Percentiles rank a stretch among this genome's conserved stretches.
phyloP scores from a whole-genome alignment of 2,113 vertebrate genomes.

The Aix galericulata region DNA sequence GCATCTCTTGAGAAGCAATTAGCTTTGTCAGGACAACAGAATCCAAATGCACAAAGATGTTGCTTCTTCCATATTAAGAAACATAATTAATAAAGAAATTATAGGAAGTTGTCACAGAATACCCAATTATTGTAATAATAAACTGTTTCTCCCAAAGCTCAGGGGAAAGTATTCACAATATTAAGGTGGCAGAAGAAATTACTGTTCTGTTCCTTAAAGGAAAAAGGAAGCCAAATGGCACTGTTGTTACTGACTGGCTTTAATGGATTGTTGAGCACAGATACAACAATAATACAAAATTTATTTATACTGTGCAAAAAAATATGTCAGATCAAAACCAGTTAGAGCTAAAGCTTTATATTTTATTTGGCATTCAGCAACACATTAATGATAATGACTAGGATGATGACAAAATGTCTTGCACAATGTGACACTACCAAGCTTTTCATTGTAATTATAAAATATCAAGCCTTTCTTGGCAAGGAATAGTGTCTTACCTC shows the following conservation, averaged over 20 bases:
- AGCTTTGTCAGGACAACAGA: slow-evolving; percentile 64
- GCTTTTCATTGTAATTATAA: neutral
- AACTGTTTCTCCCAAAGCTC: slow-evolving; percentile 48
- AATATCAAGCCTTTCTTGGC: neutral
- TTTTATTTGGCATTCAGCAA: neutral
- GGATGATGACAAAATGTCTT: neutral
- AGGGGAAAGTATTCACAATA: slow-evolving; percentile 39
- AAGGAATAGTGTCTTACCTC: neutral
- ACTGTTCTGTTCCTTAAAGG: neutral
- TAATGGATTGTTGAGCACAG: neutral
- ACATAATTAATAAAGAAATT: slow-evolving; percentile 75
- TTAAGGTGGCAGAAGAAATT: neutral
- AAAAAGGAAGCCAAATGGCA: neutral
- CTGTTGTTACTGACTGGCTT: neutral
- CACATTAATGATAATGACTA: neutral
- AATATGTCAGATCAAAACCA: slow-evolving; percentile 5
- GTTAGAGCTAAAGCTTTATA: neutral
- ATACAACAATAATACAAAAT: neutral
- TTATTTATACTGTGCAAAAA: neutral
- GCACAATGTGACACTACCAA: neutral
- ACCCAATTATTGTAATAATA: slow-evolving; percentile 65
- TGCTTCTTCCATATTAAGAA: slow-evolving; percentile 61
- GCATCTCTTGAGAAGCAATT: slow-evolving; percentile 73
- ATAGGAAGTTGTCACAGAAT: slow-evolving; percentile 55
- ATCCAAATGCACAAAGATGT: slow-evolving; percentile 58